A percentile compares a stretch with the other conserved stretches of the same genome.
These are phyloP conservation scores for Liposcelis brunnea DNA, from an alignment of 2,888 invertebrate genomes.

Conservation along the genomic window DNA sequence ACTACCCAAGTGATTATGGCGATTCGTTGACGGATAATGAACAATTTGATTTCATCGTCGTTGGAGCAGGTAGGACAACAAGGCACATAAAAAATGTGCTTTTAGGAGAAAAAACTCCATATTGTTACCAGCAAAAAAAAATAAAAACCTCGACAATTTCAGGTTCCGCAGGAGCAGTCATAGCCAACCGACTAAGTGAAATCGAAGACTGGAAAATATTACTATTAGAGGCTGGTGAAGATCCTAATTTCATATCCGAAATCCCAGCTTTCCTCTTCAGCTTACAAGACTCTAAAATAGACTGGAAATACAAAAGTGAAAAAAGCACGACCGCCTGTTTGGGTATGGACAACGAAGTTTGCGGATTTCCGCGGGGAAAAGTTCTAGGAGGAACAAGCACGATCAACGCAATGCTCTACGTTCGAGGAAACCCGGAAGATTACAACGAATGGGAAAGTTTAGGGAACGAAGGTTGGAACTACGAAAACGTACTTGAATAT, in stretches of 20 bases:
- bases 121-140: neutral
- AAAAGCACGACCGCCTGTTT: conserved; percentile 26
- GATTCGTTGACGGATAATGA: conserved; percentile 4
- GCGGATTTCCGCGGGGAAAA: conserved; percentile 40
- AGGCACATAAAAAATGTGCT: neutral
- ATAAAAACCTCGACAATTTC: conserved; percentile 21
- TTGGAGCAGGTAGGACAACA: conserved; percentile 23
- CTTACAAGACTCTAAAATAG: conserved; percentile 23
- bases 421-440: conserved; percentile 43
- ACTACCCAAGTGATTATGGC: conserved; percentile 36
- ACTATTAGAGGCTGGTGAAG: conserved; percentile 34
- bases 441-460: conserved; percentile 42
- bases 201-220: conserved; percentile 29
- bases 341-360: conserved; percentile 23
- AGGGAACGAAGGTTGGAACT: conserved; percentile 46
- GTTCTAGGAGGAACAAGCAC: conserved; percentile 45
- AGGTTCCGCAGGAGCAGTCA: conserved; percentile 34
- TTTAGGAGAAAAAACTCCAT: neutral
- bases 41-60: conserved; percentile 21
- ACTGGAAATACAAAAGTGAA: conserved; percentile 33
- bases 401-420: conserved; percentile 46
- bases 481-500: conserved; percentile 28
- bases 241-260: conserved; percentile 29
- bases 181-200: conserved; percentile 32
- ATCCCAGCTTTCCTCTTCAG: conserved; percentile 26